Evolutionary conservation across 2,797 vertebrate species (phyloP).

Genomic region (Sebastes ruberrimus): DNA sequence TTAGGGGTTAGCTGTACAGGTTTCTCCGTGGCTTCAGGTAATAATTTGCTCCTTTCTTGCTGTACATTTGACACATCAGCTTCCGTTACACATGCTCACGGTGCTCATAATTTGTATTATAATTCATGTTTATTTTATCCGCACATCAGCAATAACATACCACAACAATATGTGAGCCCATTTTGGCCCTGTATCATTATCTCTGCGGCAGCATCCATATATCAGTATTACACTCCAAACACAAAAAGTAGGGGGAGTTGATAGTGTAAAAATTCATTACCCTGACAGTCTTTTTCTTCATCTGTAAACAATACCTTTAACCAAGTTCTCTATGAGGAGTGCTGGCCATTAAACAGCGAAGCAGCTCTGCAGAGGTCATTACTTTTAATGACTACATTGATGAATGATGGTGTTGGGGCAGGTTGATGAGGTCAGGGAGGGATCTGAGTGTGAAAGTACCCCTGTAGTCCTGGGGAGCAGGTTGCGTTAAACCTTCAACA

Average conservation of each 20-base stretch:
- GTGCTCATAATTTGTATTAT: conserved; percentile 43
- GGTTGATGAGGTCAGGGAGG: conserved; percentile 57
- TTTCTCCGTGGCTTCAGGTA: conserved; percentile 46
- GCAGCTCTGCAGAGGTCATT: conserved; percentile 63
- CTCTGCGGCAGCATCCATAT: conserved; percentile 13
- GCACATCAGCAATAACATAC: conserved; percentile 27
- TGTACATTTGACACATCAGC: conserved; percentile 20
- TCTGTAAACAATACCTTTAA: conserved; percentile 65
- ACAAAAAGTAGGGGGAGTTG: conserved; percentile 25
- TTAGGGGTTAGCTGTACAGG: conserved; percentile 27
- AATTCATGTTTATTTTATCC: conserved; percentile 58
- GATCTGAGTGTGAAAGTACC: conserved; percentile 28
- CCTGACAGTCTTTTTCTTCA: conserved; percentile 45
- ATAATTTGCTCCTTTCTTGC: conserved; percentile 30
- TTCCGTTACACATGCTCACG: conserved; percentile 30
- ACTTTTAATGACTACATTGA: conserved; percentile 67
- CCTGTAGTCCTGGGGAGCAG: conserved; percentile 1
- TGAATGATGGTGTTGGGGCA: conserved; percentile 43
- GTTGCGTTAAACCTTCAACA: not conserved
- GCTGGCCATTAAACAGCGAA: conserved; percentile 58
- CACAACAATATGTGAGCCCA: conserved; percentile 26
- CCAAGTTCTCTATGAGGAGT: conserved; percentile 40
- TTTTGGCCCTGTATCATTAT: conserved; percentile 24
- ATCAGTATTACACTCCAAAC: conserved; percentile 42
- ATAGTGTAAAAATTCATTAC: conserved; percentile 53